phyloP scores from a whole-genome alignment of 1,140 invertebrate genomes.

The Thalassaphorura encarpata region DNA sequence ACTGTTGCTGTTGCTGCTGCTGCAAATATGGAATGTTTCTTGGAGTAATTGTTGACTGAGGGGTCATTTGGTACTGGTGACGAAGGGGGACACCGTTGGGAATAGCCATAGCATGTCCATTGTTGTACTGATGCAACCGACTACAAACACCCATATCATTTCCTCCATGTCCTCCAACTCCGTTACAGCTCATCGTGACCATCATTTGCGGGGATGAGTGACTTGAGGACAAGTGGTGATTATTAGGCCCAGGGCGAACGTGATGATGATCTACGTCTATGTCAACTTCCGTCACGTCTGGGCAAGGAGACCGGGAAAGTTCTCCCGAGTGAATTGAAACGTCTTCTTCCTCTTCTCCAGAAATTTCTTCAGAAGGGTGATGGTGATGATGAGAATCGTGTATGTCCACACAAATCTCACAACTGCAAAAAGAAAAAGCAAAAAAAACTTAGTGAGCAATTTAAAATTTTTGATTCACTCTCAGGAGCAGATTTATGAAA shows the following conservation, averaged over 20 bases:
- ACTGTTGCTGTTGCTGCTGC: not conserved
- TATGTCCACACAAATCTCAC: constrained; percentile 25
- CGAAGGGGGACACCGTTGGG: not conserved
- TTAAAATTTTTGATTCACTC: no score
- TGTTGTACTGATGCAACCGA: no score
- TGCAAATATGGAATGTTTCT: not conserved
- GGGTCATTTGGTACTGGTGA: not conserved
- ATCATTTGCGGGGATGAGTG: no score
- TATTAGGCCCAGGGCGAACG: no score
- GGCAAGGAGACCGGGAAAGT: constrained; percentile 22
- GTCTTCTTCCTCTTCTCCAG: constrained; percentile 28
- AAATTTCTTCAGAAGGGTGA: not conserved
- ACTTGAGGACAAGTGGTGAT: no score
- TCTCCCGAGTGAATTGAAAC: constrained; percentile 19
- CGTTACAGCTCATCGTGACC: no score
- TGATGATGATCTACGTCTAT: constrained; percentile 22
- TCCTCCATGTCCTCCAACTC: no score
- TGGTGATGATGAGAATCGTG: constrained; percentile 1
- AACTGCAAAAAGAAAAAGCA: constrained; percentile 12
- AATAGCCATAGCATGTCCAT: no score
- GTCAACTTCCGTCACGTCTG: constrained; percentile 29
- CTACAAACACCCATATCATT: no score
- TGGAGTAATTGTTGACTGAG: not conserved
- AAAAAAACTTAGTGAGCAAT: no score
- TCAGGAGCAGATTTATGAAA: no score